Evolutionary conservation across 2,888 invertebrate species (phyloP).

Genomic region (Dynastes grantii): DNA sequence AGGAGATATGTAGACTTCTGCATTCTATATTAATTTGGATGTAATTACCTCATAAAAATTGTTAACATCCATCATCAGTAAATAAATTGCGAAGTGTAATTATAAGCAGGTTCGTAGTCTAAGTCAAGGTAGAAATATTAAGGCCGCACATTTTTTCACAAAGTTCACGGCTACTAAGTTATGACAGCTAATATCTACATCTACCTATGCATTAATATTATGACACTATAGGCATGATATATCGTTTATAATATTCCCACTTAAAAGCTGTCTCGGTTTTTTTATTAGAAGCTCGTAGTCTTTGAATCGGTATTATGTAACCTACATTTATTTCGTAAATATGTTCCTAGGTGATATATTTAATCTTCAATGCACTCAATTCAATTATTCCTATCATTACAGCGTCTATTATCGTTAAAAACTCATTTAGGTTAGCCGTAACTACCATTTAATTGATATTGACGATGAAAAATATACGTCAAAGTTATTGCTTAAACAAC

Average conservation of each 20-base stretch:
- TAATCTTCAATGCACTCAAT: background rate
- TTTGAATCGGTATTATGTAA: background rate
- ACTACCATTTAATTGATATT: background rate
- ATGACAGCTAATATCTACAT: background rate
- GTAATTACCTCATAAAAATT: background rate
- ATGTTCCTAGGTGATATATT: background rate
- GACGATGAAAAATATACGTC: background rate
- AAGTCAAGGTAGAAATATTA: conserved; percentile 47
- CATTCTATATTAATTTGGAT: background rate
- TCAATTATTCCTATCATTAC: background rate
- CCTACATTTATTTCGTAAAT: background rate
- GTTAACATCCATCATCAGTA: background rate
- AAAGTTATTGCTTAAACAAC: background rate
- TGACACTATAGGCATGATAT: background rate
- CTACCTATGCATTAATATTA: background rate
- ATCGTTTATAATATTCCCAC: background rate
- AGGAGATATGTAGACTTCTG: no score
- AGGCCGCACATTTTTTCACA: conserved; percentile 33
- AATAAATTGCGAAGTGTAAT: background rate
- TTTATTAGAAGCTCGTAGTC: background rate
- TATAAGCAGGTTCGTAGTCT: conserved; percentile 20
- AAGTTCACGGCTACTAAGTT: conserved; percentile 35
- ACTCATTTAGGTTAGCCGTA: conserved; percentile 9
- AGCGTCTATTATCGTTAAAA: background rate
- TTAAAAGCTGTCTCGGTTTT: background rate